Conservation (phyloP, 2,797 vertebrate species). For the Notolepis coatsorum region DNA sequence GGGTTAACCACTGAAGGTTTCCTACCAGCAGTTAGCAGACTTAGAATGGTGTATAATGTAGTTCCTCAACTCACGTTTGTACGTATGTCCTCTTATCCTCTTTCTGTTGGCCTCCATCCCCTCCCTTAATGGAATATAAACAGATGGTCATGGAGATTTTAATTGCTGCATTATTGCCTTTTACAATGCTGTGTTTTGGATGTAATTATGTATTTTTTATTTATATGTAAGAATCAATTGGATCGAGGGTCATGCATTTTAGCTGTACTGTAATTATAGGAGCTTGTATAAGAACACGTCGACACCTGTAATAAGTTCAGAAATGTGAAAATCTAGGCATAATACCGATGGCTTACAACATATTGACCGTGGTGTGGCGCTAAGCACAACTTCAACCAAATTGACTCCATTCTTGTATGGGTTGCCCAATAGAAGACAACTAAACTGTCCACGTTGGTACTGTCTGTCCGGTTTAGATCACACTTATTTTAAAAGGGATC, state of each 20-base stretch:
- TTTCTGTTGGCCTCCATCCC: conserved; percentile 71
- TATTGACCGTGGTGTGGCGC: conserved; percentile 66
- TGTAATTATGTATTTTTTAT: conserved; percentile 86
- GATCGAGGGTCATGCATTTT: conserved; percentile 81
- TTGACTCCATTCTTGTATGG: conserved; percentile 54
- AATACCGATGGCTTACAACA: conserved; percentile 43
- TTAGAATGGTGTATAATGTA: conserved; percentile 78
- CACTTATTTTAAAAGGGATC: conserved; percentile 52
- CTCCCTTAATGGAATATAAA: conserved; percentile 74
- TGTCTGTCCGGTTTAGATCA: conserved; percentile 46
- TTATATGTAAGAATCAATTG: conserved; percentile 81
- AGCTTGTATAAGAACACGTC: conserved; percentile 62
- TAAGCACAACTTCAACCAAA: conserved; percentile 78
- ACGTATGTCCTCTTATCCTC: conserved; percentile 69
- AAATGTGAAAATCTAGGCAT: conserved; percentile 57
- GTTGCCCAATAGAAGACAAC: conserved; percentile 31
- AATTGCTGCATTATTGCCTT: conserved; percentile 87
- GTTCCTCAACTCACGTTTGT: conserved; percentile 78
- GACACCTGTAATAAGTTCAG: conserved; percentile 45
- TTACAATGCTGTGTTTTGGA: conserved; percentile 87
- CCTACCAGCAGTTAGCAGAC: conserved; percentile 84
- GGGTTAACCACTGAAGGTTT: conserved; percentile 79
- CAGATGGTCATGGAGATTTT: conserved; percentile 78
- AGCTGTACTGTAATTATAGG: conserved; percentile 68
- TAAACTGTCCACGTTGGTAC: conserved; percentile 47